These are phyloP conservation scores for Microplitis mediator DNA, from an alignment of 1,140 invertebrate genomes.

Conservation along the genomic window DNA sequence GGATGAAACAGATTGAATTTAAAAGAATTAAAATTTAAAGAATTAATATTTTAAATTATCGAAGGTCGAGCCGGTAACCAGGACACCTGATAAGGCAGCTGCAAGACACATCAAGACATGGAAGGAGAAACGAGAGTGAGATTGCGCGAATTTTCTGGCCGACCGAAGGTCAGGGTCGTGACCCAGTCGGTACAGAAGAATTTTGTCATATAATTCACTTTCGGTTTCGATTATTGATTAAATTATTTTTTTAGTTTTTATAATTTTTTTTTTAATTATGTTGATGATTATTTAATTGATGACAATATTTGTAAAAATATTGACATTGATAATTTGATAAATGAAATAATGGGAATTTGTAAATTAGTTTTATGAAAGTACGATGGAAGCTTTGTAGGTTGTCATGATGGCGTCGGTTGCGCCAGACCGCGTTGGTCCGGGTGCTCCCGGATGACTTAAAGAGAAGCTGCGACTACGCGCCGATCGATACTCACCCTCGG, in stretches of 20 bases:
- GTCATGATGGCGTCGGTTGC: constrained; percentile 30
- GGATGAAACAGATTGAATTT: background rate
- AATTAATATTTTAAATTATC: background rate
- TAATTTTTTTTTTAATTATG: no score
- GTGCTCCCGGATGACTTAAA: constrained; percentile 55
- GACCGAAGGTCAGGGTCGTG: constrained; percentile 36
- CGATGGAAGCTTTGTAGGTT: constrained; percentile 2
- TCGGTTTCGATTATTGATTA: background rate
- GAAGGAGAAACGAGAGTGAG: constrained; percentile 29
- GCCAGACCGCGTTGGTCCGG: constrained; percentile 27
- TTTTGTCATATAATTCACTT: constrained; percentile 11
- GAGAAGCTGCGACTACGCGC: constrained; percentile 57
- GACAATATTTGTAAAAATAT: no score
- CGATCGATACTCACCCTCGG: constrained; percentile 51
- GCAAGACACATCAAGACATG: constrained; percentile 4
- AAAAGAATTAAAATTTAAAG: background rate
- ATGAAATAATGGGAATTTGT: no score
- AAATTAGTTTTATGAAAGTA: background rate
- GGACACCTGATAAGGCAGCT: constrained; percentile 26
- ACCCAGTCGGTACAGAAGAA: constrained; percentile 32
- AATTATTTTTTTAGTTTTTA: background rate
- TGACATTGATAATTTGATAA: no score
- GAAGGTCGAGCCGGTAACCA: constrained; percentile 28
- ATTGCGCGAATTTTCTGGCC: constrained; percentile 32
- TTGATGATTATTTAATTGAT: no score